Conservation (phyloP, 2,888 invertebrate species). For the Hofmannophila pseudospretella region DNA sequence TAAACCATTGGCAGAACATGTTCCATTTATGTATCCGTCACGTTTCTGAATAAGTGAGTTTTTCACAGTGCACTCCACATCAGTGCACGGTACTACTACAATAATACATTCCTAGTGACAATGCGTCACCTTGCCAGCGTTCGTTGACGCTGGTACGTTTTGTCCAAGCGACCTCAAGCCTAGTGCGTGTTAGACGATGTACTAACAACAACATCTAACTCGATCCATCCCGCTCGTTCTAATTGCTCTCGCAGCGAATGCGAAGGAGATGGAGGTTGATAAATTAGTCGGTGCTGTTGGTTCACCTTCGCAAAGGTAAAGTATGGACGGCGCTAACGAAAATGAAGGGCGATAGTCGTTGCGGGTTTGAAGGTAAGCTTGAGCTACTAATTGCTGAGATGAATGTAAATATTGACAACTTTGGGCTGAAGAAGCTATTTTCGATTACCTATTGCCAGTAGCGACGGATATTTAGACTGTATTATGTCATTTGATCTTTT, state of each 20-base stretch:
- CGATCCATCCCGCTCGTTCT: slow-evolving; percentile 55
- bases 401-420: slow-evolving; percentile 28
- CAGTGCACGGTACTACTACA: slow-evolving; percentile 37
- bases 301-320: slow-evolving; percentile 68
- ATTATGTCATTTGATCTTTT: no score
- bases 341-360: slow-evolving; percentile 70
- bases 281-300: slow-evolving; percentile 46
- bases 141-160: slow-evolving; percentile 75
- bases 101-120: slow-evolving; percentile 71
- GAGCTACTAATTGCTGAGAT: slow-evolving; percentile 51
- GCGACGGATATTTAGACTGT: no score
- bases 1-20: slow-evolving; percentile 8
- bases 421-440: slow-evolving; percentile 12
- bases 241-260: slow-evolving; percentile 28
- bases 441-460: no score
- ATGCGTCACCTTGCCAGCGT: slow-evolving; percentile 73
- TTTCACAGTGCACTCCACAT: slow-evolving; percentile 38
- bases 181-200: slow-evolving; percentile 58
- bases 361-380: slow-evolving; percentile 64
- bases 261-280: slow-evolving; percentile 56
- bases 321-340: slow-evolving; percentile 70
- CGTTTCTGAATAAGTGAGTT: slow-evolving; percentile 37
- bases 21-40: slow-evolving; percentile 20
- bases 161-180: slow-evolving; percentile 70
- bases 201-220: slow-evolving; percentile 61